Percentiles rank a stretch among this genome's conserved stretches.
Evolutionary conservation across 2,797 vertebrate genomes (phyloP).

Genomic region (Cynopterus sphinx): DNA sequence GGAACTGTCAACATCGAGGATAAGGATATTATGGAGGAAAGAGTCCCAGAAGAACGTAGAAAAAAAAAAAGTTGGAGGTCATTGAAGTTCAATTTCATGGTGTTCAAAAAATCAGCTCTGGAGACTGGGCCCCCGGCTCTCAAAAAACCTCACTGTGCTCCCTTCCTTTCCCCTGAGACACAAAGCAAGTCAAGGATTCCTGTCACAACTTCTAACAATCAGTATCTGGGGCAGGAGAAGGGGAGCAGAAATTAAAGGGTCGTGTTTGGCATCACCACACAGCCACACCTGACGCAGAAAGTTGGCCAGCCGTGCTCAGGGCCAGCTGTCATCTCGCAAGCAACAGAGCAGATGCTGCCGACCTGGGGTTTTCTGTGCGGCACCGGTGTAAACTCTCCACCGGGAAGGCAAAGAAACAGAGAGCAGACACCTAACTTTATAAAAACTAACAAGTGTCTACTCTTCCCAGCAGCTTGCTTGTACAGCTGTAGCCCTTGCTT

Average conservation of each 20-base stretch:
- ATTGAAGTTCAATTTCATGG: background rate
- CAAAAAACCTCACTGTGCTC: background rate
- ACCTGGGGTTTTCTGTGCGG: conserved; percentile 3
- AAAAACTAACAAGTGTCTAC: conserved; percentile 74
- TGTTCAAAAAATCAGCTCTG: background rate
- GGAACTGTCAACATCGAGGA: background rate
- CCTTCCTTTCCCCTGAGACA: background rate
- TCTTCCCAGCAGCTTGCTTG: conserved; percentile 55
- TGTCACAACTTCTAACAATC: background rate
- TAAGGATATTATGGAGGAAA: background rate
- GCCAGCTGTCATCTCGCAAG: background rate
- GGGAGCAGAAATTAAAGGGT: background rate
- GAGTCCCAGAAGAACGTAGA: background rate
- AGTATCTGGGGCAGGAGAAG: background rate
- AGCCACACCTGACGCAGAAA: background rate
- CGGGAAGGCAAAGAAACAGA: conserved; percentile 52
- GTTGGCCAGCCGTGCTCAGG: background rate
- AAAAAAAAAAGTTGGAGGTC: background rate
- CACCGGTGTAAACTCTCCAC: conserved; percentile 30
- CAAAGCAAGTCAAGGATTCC: background rate
- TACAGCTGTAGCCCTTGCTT: conserved; percentile 36
- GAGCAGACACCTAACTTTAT: conserved; percentile 64
- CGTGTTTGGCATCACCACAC: background rate
- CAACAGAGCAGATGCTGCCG: conserved; percentile 3
- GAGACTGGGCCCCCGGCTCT: background rate